Percentiles rank a stretch among this genome's conserved stretches.
Conservation (phyloP, 1,140 invertebrate genomes). For the Drosophila kurseongensis region DNA sequence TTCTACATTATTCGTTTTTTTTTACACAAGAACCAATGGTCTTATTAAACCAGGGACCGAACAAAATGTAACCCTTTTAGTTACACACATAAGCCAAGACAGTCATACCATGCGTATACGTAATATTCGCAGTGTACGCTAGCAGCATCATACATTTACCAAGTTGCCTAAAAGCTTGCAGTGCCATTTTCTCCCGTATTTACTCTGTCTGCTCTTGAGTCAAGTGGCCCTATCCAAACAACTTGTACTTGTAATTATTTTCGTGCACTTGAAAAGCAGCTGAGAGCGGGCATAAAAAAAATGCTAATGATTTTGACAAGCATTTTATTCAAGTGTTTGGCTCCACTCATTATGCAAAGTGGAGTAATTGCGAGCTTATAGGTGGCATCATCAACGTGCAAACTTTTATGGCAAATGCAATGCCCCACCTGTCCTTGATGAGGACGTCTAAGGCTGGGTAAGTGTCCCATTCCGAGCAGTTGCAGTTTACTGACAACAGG, state of each 20-base stretch:
- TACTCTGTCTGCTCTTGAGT: conserved; percentile 34
- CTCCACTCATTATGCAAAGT: conserved; percentile 72
- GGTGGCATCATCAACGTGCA: conserved; percentile 36
- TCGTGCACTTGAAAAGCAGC: conserved; percentile 45
- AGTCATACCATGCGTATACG: neutral
- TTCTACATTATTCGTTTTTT: no score
- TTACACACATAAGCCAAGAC: neutral
- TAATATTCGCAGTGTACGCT: neutral
- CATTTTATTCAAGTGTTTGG: conserved; percentile 38
- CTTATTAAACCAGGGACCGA: no score
- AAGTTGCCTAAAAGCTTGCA: conserved; percentile 55
- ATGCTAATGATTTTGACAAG: conserved; percentile 17
- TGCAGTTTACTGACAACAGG: conserved; percentile 65
- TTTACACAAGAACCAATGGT: no score
- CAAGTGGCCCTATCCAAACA: conserved; percentile 45
- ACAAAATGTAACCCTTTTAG: no score
- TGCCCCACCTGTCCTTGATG: conserved; percentile 5
- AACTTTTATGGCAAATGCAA: conserved; percentile 57
- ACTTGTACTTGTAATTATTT: conserved; percentile 60
- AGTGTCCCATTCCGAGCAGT: conserved; percentile 48
- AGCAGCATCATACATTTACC: conserved; percentile 44
- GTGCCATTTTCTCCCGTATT: conserved; percentile 22
- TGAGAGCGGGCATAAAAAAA: conserved; percentile 12
- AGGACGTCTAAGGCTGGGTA: conserved; percentile 52
- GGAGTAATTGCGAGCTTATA: conserved; percentile 72